Evolutionary conservation across 2,797 vertebrate species (phyloP).

Genomic region (Premnoplex brunnescens): DNA sequence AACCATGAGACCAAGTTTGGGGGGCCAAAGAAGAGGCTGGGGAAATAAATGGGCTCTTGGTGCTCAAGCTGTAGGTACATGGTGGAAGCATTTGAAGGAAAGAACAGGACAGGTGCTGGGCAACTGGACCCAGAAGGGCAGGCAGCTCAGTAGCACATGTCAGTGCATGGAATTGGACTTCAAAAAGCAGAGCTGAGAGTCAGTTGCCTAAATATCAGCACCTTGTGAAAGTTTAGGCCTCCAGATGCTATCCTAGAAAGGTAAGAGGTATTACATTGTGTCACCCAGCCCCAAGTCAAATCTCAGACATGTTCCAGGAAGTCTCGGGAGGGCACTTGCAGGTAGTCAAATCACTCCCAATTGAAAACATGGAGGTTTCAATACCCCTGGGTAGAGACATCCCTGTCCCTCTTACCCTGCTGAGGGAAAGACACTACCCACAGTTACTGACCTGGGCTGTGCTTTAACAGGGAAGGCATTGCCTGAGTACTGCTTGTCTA

Average conservation of each 20-base stretch:
- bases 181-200: neutral
- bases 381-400: neutral
- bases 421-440: neutral
- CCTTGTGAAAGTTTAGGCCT: neutral
- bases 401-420: neutral
- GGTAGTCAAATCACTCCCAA: neutral
- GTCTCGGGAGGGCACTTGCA: neutral
- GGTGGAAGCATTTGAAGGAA: neutral
- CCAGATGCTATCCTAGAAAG: neutral
- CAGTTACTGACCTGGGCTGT: slow-evolving; percentile 79
- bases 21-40: neutral
- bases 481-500: slow-evolving; percentile 86
- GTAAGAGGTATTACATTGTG: neutral
- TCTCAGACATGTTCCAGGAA: neutral
- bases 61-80: neutral
- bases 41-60: neutral
- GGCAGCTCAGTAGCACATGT: neutral
- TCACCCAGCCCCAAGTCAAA: neutral
- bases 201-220: neutral
- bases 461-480: slow-evolving; percentile 79
- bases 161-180: neutral
- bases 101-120: neutral
- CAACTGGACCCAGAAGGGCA: neutral
- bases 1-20: neutral
- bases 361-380: neutral